Conservation (phyloP, 1,140 invertebrate genomes). For the Popillia japonica region DNA sequence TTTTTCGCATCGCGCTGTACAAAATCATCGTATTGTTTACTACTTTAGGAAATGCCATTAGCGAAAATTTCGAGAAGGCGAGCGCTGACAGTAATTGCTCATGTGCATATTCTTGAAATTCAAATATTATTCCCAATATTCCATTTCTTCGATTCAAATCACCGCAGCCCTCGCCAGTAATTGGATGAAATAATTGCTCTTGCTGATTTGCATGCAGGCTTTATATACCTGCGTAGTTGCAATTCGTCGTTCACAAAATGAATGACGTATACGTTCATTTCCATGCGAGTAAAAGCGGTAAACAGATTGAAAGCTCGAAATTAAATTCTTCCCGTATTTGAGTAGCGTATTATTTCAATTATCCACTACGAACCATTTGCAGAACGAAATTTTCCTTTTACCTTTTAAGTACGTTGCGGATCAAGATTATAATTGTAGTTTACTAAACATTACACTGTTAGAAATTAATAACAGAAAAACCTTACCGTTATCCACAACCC, state of each 20-base stretch:
- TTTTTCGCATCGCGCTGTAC: not conserved
- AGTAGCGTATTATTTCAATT: constrained; percentile 47
- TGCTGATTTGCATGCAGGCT: not conserved
- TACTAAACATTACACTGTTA: too few species aligned
- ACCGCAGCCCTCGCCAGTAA: not conserved
- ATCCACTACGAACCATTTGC: constrained; percentile 26
- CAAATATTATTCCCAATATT: constrained; percentile 15
- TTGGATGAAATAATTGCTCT: constrained; percentile 29
- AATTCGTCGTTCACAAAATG: not conserved
- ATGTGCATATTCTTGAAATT: not conserved
- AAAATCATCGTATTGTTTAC: not conserved
- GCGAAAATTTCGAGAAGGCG: not conserved
- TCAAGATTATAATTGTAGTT: too few species aligned
- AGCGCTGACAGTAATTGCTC: not conserved
- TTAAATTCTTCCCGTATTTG: constrained; percentile 46
- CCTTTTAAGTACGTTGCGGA: too few species aligned
- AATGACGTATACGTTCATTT: not conserved
- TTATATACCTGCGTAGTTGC: not conserved
- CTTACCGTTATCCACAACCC: too few species aligned
- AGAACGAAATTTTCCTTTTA: not conserved
- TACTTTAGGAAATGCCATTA: not conserved
- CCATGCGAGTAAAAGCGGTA: not conserved
- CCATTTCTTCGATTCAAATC: constrained; percentile 2
- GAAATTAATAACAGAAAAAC: too few species aligned
- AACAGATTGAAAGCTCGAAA: constrained; percentile 30